Evolutionary conservation across 2,113 vertebrate genomes (phyloP).

Genomic region (Etia nguti): DNA sequence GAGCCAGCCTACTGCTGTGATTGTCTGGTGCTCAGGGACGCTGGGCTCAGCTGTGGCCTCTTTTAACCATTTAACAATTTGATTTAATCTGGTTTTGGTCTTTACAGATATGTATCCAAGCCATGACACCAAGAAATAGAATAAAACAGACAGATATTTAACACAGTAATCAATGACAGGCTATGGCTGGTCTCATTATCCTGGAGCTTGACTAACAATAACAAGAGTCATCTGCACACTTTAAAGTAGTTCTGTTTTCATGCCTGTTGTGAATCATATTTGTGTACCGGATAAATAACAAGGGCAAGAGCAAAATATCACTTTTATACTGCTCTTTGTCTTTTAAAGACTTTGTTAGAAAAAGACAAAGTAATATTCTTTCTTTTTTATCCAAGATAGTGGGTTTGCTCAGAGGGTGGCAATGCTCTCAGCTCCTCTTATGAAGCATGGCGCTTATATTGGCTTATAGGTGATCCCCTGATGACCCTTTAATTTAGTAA

Average conservation of each 20-base stretch:
- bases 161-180: background rate
- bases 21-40: background rate
- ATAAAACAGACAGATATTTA: background rate
- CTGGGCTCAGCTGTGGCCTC: background rate
- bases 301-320: background rate
- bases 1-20: background rate
- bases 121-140: background rate
- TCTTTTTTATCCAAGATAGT: background rate
- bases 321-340: background rate
- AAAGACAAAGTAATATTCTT: background rate
- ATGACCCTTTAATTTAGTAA: background rate
- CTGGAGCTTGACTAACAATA: background rate
- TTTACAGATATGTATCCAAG: background rate
- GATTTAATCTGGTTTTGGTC: background rate
- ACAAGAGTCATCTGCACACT: background rate
- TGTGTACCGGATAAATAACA: background rate
- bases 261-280: background rate
- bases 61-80: background rate
- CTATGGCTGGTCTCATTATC: background rate
- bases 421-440: background rate
- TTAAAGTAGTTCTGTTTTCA: background rate
- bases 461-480: background rate
- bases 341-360: background rate
- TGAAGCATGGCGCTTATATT: background rate
- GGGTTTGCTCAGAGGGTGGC: background rate